Evolutionary conservation across 2,888 invertebrate genomes (phyloP).

Genomic region (Lithosia quadra): DNA sequence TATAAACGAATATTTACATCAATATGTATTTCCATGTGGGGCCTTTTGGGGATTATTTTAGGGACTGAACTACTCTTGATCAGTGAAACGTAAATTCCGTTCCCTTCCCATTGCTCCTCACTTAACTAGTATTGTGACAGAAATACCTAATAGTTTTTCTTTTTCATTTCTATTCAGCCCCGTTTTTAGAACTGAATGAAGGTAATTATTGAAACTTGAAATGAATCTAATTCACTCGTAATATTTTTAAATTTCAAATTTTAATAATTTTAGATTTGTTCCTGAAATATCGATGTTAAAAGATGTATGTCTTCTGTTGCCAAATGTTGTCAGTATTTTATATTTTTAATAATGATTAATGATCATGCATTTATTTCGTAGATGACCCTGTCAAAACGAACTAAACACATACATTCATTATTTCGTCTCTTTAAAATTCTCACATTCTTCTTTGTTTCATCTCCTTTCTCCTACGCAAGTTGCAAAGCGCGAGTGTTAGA

Average conservation of each 20-base stretch:
- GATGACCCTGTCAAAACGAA: slow-evolving; percentile 2
- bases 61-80: too few species aligned
- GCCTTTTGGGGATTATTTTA: not conserved
- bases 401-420: not conserved
- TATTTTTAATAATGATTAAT: not conserved
- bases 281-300: not conserved
- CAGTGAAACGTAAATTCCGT: too few species aligned
- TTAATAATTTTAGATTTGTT: not conserved
- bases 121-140: too few species aligned
- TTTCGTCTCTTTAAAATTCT: too few species aligned
- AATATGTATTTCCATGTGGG: not conserved
- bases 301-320: not conserved
- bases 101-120: too few species aligned
- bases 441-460: too few species aligned
- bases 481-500: too few species aligned
- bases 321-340: slow-evolving; percentile 4
- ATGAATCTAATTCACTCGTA: not conserved
- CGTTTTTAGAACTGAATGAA: too few species aligned
- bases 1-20: not conserved
- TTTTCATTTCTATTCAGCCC: too few species aligned
- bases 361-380: not conserved
- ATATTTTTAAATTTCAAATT: not conserved
- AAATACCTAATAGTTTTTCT: too few species aligned
- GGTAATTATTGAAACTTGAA: not conserved
- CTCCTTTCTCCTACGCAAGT: too few species aligned